Conservation (phyloP, 2,888 invertebrate species). For the Allacma fusca region DNA sequence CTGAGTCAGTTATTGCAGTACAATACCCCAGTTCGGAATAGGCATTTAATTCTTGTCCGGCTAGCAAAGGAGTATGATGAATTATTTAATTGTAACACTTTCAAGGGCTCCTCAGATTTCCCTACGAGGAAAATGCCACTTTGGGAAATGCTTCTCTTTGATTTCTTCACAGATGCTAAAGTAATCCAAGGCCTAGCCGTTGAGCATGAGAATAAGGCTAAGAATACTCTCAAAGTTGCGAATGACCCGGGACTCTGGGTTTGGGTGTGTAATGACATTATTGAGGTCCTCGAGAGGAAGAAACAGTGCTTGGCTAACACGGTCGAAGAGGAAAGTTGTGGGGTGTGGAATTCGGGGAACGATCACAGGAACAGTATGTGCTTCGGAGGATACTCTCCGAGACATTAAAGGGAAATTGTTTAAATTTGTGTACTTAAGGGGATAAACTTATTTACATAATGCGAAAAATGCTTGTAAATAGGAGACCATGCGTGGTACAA, state of each 20-base stretch:
- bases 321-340: background rate
- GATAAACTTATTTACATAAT: too few relatives aligned
- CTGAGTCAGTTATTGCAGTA: conserved; percentile 48
- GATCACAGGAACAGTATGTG: background rate
- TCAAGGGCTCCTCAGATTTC: conserved; percentile 47
- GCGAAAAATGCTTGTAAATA: too few relatives aligned
- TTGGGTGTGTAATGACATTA: conserved; percentile 59
- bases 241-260: conserved; percentile 53
- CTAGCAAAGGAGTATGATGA: conserved; percentile 48
- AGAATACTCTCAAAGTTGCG: conserved; percentile 44
- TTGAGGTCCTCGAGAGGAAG: conserved; percentile 41
- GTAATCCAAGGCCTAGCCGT: conserved; percentile 53
- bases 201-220: conserved; percentile 23
- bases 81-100: conserved; percentile 46
- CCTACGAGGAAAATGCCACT: conserved; percentile 51
- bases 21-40: conserved; percentile 52
- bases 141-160: conserved; percentile 59
- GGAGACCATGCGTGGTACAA: too few relatives aligned
- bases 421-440: too few relatives aligned
- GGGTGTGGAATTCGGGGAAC: conserved; percentile 15
- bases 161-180: conserved; percentile 54
- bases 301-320: conserved; percentile 14
- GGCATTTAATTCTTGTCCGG: conserved; percentile 54
- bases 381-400: background rate
- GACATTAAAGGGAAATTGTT: conserved; percentile 23